These are phyloP conservation scores for Aptenodytes patagonicus DNA, from an alignment of 2,113 vertebrate species.

Conservation along the genomic window DNA sequence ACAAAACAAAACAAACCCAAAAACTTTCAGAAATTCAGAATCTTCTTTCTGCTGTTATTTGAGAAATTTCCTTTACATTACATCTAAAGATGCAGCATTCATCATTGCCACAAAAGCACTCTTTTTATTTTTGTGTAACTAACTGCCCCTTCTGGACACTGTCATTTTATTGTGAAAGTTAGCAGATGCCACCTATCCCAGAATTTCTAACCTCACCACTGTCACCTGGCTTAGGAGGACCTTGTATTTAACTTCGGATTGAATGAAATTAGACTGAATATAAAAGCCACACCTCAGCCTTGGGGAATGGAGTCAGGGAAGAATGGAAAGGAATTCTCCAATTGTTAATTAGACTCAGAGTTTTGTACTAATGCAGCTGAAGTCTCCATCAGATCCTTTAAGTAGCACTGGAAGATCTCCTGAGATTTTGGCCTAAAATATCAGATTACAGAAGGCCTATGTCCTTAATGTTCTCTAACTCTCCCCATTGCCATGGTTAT, in stretches of 20 bases:
- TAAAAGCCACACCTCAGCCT: background rate
- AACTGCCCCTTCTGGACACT: background rate
- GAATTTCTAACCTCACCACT: background rate
- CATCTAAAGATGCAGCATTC: background rate
- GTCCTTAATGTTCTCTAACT: background rate
- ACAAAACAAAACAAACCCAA: background rate
- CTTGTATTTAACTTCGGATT: background rate
- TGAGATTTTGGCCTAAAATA: background rate
- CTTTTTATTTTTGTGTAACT: background rate
- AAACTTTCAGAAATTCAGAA: background rate
- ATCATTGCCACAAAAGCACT: background rate
- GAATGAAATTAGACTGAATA: background rate
- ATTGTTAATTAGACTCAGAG: background rate
- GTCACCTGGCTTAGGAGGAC: background rate
- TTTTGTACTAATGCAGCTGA: background rate
- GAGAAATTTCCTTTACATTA: background rate
- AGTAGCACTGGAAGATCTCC: background rate
- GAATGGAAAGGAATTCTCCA: background rate
- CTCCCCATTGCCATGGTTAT: background rate
- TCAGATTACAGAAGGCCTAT: background rate
- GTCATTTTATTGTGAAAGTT: background rate
- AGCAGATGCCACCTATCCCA: background rate
- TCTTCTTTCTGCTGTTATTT: background rate
- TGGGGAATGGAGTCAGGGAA: background rate
- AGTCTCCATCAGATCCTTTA: background rate